A percentile compares a stretch with the other conserved stretches of the same genome.
Conservation (phyloP, 2,888 invertebrate genomes). For the Brachypalpus laphriformis region DNA sequence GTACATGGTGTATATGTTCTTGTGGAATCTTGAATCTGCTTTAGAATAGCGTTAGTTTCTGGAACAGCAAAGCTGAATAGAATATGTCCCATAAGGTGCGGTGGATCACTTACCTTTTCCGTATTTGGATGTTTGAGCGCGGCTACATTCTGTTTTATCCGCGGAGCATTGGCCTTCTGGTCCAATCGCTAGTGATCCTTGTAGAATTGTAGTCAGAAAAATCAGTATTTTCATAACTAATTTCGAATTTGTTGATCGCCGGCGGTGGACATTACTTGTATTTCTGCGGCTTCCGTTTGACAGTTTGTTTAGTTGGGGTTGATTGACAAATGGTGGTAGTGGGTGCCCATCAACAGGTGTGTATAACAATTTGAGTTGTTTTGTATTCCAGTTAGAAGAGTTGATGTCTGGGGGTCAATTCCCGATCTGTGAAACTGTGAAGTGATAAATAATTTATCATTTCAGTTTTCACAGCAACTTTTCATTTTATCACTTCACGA, state of each 20-base stretch:
- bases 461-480: too few species aligned
- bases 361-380: conserved; percentile 43
- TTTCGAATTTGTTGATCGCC: conserved; percentile 29
- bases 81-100: neutral
- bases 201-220: conserved; percentile 31
- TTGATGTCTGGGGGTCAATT: too few species aligned
- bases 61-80: neutral
- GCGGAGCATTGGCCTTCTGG: conserved; percentile 40
- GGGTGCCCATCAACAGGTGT: conserved; percentile 48
- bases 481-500: too few species aligned
- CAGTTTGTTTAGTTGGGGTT: conserved; percentile 28
- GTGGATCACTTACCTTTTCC: conserved; percentile 20
- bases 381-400: neutral
- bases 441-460: too few species aligned
- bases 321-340: neutral
- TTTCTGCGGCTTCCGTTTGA: conserved; percentile 54
- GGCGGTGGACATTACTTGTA: conserved; percentile 12
- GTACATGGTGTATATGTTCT: conserved; percentile 85
- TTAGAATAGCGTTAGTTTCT: conserved; percentile 79
- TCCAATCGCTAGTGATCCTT: conserved; percentile 4
- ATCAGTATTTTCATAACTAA: conserved; percentile 57
- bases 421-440: too few species aligned
- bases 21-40: conserved; percentile 84
- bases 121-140: conserved; percentile 53
- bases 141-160: conserved; percentile 68